Evolutionary conservation across 35 echinoderm and acorn worm genomes (phyloP).

Genomic region (Hemicentrotus pulcherrimus): DNA sequence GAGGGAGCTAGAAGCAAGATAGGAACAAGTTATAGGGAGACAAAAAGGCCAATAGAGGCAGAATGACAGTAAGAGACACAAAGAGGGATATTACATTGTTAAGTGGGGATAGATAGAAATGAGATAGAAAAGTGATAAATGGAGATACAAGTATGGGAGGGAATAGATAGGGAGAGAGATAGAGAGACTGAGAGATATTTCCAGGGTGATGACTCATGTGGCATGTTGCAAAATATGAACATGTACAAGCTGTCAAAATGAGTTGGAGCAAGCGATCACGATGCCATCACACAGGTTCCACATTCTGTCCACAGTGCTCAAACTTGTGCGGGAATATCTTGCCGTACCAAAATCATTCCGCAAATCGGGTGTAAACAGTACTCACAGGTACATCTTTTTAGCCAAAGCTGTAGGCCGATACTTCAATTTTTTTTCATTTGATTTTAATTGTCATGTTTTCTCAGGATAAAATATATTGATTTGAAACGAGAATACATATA

Average conservation of each 20-base stretch:
- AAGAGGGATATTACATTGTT: too few species aligned
- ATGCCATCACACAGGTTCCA: slow-evolving; percentile 1
- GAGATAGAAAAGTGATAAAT: too few species aligned
- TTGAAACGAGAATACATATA: background rate
- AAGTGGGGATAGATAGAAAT: too few species aligned
- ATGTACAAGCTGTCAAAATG: background rate
- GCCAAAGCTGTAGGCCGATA: background rate
- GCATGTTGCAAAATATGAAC: background rate
- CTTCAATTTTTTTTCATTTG: background rate
- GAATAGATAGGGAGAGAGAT: too few species aligned
- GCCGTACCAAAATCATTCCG: background rate
- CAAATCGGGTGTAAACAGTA: background rate
- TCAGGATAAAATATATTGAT: background rate
- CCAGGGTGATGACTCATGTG: background rate
- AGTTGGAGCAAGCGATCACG: background rate
- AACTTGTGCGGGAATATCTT: background rate
- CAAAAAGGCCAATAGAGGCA: too few species aligned
- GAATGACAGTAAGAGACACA: too few species aligned
- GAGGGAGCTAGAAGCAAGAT: too few species aligned
- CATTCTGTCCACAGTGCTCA: background rate
- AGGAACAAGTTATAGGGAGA: too few species aligned
- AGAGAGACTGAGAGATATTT: background rate
- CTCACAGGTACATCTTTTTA: background rate
- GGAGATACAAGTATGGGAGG: too few species aligned
- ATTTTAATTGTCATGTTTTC: background rate